Conservation (phyloP, 2,888 invertebrate species). For the Cheilosia vernalis region DNA sequence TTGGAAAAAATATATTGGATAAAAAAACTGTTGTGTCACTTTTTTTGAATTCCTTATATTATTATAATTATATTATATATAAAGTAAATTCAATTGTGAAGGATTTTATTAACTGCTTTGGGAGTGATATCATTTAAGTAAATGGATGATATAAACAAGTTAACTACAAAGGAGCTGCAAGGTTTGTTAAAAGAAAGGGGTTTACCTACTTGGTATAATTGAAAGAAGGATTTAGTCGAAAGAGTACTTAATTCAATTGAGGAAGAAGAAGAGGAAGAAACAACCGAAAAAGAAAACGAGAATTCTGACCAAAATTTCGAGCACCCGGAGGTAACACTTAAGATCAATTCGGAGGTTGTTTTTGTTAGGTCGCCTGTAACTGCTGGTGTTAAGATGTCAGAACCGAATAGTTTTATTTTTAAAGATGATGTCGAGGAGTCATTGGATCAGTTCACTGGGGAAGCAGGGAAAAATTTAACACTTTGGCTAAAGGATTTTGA, state of each 20-base stretch:
- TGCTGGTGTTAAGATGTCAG: conserved; percentile 10
- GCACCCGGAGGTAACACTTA: neutral
- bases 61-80: no score
- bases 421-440: conserved; percentile 58
- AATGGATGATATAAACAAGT: conserved; percentile 13
- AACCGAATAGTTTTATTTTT: conserved; percentile 43
- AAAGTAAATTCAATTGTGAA: neutral
- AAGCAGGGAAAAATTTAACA: conserved; percentile 34
- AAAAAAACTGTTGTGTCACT: no score
- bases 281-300: neutral
- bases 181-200: conserved; percentile 7
- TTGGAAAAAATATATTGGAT: no score
- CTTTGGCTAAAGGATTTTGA: conserved; percentile 41
- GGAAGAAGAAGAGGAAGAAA: neutral
- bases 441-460: conserved; percentile 41
- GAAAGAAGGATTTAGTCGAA: conserved; percentile 6
- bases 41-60: no score
- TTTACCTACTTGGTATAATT: neutral
- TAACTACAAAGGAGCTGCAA: conserved; percentile 18
- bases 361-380: conserved; percentile 8
- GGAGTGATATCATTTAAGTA: neutral
- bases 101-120: neutral
- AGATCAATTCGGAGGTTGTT: neutral
- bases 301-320: neutral
- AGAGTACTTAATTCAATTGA: neutral